Evolutionary conservation across 2,888 invertebrate species (phyloP).

Genomic region (Stegana nigrithorax): DNA sequence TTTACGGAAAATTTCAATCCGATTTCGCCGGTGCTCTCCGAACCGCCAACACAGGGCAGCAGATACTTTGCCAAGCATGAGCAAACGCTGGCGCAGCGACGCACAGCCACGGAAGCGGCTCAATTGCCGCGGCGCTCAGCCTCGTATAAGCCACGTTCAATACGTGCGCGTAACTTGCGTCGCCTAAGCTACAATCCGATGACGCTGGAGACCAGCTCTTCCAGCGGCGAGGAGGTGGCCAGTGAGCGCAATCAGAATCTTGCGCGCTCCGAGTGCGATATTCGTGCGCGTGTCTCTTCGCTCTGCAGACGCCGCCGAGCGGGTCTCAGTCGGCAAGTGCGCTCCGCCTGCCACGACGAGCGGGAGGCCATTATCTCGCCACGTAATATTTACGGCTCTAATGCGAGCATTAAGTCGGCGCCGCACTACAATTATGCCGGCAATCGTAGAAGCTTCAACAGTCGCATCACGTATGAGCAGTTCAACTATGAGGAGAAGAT

Average conservation of each 20-base stretch:
- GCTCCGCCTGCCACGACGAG: constrained; percentile 57
- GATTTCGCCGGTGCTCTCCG: constrained; percentile 62
- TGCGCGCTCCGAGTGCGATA: constrained; percentile 72
- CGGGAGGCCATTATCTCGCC: constrained; percentile 51
- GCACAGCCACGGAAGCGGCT: constrained; percentile 25
- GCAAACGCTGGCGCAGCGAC: constrained; percentile 27
- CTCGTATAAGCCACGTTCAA: constrained; percentile 69
- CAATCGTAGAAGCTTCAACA: constrained; percentile 48
- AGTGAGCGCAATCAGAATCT: constrained; percentile 67
- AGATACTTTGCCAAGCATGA: neutral
- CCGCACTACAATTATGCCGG: constrained; percentile 67
- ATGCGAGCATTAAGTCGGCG: constrained; percentile 69
- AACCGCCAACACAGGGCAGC: constrained; percentile 45
- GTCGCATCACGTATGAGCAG: constrained; percentile 50
- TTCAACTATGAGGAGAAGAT: constrained; percentile 64
- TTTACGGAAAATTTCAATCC: constrained; percentile 70
- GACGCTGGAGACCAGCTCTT: constrained; percentile 71
- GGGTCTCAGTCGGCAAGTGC: constrained; percentile 63
- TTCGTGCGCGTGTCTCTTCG: constrained; percentile 65
- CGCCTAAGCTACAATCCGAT: constrained; percentile 73
- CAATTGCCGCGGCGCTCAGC: constrained; percentile 43
- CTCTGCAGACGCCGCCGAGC: constrained; percentile 58
- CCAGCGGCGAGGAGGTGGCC: constrained; percentile 71
- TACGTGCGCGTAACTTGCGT: constrained; percentile 70
- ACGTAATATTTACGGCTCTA: constrained; percentile 68